Percentiles rank a stretch among this genome's conserved stretches.
These are phyloP conservation scores for Trachymyrmex cornetzi DNA, from an alignment of 1,140 invertebrate species.

Conservation along the genomic window DNA sequence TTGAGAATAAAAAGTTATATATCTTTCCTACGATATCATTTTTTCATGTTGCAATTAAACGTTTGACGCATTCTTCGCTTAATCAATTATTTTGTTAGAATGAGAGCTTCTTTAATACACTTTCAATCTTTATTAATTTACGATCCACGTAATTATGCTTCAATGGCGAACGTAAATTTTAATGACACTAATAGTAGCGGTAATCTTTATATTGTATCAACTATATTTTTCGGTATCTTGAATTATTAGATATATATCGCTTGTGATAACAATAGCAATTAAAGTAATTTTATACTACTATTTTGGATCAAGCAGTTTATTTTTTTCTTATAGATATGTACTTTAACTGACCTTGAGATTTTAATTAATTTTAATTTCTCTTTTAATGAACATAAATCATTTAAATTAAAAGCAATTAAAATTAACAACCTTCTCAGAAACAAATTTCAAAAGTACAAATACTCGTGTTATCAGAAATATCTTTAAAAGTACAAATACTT, in stretches of 20 bases:
- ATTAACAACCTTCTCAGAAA: background rate
- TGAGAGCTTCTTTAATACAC: constrained; percentile 34
- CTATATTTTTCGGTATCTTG: constrained; percentile 23
- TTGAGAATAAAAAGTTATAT: constrained; percentile 31
- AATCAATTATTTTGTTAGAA: constrained; percentile 2
- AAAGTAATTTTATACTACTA: background rate
- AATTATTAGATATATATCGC: background rate
- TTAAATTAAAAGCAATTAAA: background rate
- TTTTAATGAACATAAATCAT: no score
- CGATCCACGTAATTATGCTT: constrained; percentile 4
- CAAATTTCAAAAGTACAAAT: background rate
- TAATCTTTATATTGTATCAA: constrained; percentile 25
- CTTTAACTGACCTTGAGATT: background rate
- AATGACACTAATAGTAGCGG: background rate
- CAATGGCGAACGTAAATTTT: constrained; percentile 24
- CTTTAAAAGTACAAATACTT: background rate
- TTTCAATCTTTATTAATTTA: constrained; percentile 29
- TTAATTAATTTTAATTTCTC: background rate
- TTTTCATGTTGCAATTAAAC: constrained; percentile 34
- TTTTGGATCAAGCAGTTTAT: background rate
- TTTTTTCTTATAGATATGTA: background rate
- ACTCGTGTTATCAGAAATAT: no score
- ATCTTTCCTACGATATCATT: background rate
- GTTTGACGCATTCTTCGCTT: background rate
- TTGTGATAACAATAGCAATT: background rate